Evolutionary conservation across 2,113 vertebrate species (phyloP), one percentile per base, ranked within the genome.

Genomic region (western clawed frog (Xenopus tropicalis)): DNA sequence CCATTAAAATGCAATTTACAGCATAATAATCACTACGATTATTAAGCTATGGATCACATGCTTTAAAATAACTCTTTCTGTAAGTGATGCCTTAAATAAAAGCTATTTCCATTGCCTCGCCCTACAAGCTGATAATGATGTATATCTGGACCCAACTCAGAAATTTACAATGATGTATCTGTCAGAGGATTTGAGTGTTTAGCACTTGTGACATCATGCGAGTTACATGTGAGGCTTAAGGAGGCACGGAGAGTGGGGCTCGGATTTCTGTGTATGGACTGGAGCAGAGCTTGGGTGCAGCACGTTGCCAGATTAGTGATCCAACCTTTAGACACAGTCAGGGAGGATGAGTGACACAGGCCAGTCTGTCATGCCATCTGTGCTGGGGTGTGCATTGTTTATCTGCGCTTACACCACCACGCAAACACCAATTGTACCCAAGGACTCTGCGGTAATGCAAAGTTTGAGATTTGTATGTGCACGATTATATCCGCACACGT

Each of bases 331-430:
- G 48, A 72, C 23, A 65, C 24, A 42, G 71, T 44, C 25, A 43
- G 29, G 16, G 4, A 23, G 16, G 70, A 20, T 56, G 70, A 63
- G 24, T 54, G 25, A 42, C 67, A 69, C 19, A 16, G n/a, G 9
- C 46, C 44, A 29, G 23, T 71, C 70, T 71, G 61, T 72, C 71
- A 54, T 14, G 10, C 61, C 61, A 72, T 63, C 59, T 63, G 70
- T 63, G 44, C n/a, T 21, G 9, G 24, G 52, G 25, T 37, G 37
- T 4, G 23, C 66, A 48, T 25, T n/a, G 69, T 51, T 61, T 25
- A 62, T 51, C 48, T 37, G 29, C 37, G 63, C 43, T 29, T 25
- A 14, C 58, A 59, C 1, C 4, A 59, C 1, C n/a, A 42, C 16
- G 23, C 19, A 54, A 46, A 62, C 25, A 21, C n/a, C 56, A 59